Evolutionary conservation across 2,797 vertebrate genomes (phyloP), one percentile per base, ranked within the genome.

Genomic region (Cossypha polioptera): DNA sequence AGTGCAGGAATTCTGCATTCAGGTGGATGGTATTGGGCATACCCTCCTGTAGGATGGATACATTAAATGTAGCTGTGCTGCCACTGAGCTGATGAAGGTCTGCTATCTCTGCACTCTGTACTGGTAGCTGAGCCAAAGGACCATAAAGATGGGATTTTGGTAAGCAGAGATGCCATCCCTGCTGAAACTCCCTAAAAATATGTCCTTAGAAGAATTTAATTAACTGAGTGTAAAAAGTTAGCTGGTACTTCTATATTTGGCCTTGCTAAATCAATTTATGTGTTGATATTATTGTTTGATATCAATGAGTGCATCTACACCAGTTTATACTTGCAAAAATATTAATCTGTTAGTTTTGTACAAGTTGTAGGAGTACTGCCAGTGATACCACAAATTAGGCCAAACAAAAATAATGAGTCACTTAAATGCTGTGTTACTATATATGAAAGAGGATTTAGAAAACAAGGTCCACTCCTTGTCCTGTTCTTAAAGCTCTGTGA

Each of bases 371-470:
- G 95, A 95, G 94, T 93, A 89, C 88, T 92, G 87, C 81, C 96
- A 97, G 84, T 95, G 92, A 97, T 90, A 94, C 50, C 86, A 90
- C 88, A 97, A 96, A 97, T 95, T 89, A 97, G 96, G 96, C 78
- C 95, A 97, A 97, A 96, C 89, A 96, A 95, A 92, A 97, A 95
- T 96, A 97, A 97, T 88, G 85, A 96, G 93, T 83, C 43, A 63
- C 82, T 90, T 84, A 84, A 90, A 95, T 90, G 88, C 88, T 96
- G 84, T 85, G 79, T 93, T 96, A 95, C 95, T 96, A 92, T 95
- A 95, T 95, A 94, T 78, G 90, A 94, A 90, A 78, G 73, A 83
- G 91, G 68, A 59, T 89, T 88, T 92, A 85, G 93, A 94, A 92
- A 94, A 89, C 24, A 94, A 95, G 79, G 82, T 86, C 85, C 20